Evolutionary conservation across 2,888 invertebrate genomes (phyloP).

Genomic region (Graphium colonna): DNA sequence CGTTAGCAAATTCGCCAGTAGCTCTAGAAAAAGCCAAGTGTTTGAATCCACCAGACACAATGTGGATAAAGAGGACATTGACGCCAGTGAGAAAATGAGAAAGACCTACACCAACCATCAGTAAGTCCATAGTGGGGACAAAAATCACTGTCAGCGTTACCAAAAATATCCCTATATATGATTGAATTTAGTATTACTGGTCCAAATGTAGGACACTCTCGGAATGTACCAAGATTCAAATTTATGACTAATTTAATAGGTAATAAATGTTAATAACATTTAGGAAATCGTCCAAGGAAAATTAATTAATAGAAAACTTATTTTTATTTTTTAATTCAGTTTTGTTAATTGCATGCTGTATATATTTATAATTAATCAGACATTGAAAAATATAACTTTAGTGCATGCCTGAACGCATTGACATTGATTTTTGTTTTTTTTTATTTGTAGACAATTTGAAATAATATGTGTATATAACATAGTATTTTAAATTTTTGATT

Average conservation of each 20-base stretch:
- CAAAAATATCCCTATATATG: too few species aligned
- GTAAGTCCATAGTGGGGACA: slow-evolving; percentile 54
- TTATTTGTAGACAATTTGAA: background rate
- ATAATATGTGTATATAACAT: background rate
- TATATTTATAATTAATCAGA: slow-evolving; percentile 10
- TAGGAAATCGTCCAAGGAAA: too few species aligned
- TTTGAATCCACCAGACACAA: slow-evolving; percentile 87
- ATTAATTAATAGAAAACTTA: too few species aligned
- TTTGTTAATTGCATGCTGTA: slow-evolving; percentile 29
- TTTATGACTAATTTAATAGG: too few species aligned
- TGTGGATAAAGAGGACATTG: slow-evolving; percentile 87
- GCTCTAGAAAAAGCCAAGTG: slow-evolving; percentile 81
- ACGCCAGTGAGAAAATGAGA: slow-evolving; percentile 83
- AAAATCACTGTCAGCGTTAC: slow-evolving; percentile 38
- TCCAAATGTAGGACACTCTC: too few species aligned
- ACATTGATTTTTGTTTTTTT: slow-evolving; percentile 22
- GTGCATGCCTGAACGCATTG: slow-evolving; percentile 20
- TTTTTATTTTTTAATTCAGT: too few species aligned
- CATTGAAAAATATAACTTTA: background rate
- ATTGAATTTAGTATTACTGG: too few species aligned
- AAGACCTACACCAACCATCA: slow-evolving; percentile 61
- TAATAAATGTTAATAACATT: too few species aligned
- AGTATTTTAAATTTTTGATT: too few species aligned
- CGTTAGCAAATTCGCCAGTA: slow-evolving; percentile 67
- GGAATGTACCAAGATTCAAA: too few species aligned